These are phyloP conservation scores for Nineta flava DNA, from an alignment of 2,888 invertebrate genomes.

Conservation along the genomic window DNA sequence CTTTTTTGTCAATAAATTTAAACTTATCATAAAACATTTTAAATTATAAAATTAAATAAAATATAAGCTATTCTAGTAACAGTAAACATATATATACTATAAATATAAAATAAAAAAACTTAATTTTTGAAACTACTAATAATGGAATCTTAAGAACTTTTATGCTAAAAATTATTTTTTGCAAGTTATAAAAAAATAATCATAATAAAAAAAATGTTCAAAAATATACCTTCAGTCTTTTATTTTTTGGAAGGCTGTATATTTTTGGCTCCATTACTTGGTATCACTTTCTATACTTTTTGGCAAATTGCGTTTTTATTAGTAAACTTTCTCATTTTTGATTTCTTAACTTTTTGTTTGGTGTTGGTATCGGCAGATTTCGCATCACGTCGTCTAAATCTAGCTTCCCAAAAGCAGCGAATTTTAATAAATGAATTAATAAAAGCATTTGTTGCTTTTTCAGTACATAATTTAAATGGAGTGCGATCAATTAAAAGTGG, in stretches of 20 bases:
- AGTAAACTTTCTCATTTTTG: not conserved
- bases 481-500: not conserved
- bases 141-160: too few relatives aligned
- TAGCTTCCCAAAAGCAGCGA: not conserved
- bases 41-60: too few relatives aligned
- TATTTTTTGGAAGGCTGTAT: not conserved
- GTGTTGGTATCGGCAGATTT: not conserved
- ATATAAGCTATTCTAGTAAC: too few relatives aligned
- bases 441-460: not conserved
- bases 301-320: not conserved
- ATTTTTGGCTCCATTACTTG: conserved; percentile 3
- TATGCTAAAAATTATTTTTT: too few relatives aligned
- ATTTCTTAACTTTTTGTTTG: not conserved
- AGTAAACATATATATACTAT: too few relatives aligned
- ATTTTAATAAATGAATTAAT: not conserved
- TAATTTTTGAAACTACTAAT: too few relatives aligned
- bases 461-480: not conserved
- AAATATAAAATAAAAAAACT: too few relatives aligned
- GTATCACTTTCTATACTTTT: not conserved
- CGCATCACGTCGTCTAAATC: not conserved
- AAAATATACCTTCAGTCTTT: too few relatives aligned
- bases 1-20: too few relatives aligned
- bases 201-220: too few relatives aligned
- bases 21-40: too few relatives aligned
- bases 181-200: too few relatives aligned